Percentiles rank a stretch among this genome's conserved stretches.
phyloP scores from a whole-genome alignment of 2,888 invertebrate species.

The Athripsodes cinereus region DNA sequence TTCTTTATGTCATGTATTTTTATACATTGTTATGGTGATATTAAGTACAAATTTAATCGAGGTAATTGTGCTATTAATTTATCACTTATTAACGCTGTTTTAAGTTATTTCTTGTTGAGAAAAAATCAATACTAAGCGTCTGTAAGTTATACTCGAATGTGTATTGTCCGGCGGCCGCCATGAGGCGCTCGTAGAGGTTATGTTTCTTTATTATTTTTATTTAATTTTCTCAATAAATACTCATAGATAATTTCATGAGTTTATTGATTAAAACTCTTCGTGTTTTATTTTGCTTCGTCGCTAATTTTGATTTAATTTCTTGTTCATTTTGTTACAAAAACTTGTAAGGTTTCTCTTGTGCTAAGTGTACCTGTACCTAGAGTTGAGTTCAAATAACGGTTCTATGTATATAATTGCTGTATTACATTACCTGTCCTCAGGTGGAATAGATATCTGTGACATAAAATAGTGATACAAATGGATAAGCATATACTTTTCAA shows the following conservation, averaged over 20 bases:
- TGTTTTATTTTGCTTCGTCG: no score
- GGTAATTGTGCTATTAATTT: conserved; percentile 12
- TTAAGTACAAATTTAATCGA: conserved; percentile 19
- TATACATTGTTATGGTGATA: conserved; percentile 23
- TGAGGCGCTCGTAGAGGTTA: conserved; percentile 51
- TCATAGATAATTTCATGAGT: no score
- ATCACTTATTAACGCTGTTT: background rate
- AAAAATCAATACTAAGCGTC: conserved; percentile 22
- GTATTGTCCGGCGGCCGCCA: conserved; percentile 32
- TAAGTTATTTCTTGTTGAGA: background rate
- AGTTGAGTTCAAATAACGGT: conserved; percentile 51
- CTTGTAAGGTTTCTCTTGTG: no score
- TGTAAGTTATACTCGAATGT: background rate
- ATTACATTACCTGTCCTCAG: conserved; percentile 4
- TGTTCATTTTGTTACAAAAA: no score
- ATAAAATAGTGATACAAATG: background rate
- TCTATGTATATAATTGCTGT: conserved; percentile 6
- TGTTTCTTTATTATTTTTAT: conserved; percentile 32
- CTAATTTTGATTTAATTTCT: no score
- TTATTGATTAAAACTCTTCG: no score
- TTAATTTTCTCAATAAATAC: no score
- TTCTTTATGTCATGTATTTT: conserved; percentile 22
- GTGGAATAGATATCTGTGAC: background rate
- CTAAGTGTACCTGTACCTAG: conserved; percentile 17
- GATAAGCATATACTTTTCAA: background rate